Percentiles rank a stretch among this genome's conserved stretches.
Evolutionary conservation across 2,797 vertebrate genomes (phyloP).

Genomic region (Yasuhikotakia modesta): DNA sequence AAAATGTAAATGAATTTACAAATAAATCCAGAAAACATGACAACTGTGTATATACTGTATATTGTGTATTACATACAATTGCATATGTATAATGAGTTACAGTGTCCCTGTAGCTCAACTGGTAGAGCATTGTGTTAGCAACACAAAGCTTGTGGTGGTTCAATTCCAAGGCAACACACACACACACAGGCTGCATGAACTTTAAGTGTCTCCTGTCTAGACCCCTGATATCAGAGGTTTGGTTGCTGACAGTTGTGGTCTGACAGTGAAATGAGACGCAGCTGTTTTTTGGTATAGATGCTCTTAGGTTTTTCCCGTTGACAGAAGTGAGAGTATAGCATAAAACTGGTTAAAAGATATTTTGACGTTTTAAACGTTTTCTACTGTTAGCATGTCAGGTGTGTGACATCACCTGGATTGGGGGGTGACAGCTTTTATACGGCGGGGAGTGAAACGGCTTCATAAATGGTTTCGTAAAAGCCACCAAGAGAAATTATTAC

Average conservation of each 20-base stretch:
- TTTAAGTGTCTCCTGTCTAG: not conserved
- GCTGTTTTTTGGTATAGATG: not conserved
- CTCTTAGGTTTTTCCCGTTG: not conserved
- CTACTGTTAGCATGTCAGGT: slow-evolving; percentile 6
- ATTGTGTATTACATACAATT: too few species aligned
- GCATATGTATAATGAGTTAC: too few species aligned
- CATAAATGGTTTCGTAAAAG: slow-evolving; percentile 64
- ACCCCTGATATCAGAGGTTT: not conserved
- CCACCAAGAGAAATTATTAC: slow-evolving; percentile 65
- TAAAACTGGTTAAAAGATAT: not conserved
- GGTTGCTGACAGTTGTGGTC: not conserved
- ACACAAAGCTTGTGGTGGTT: too few species aligned
- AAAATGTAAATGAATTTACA: too few species aligned
- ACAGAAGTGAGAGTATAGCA: not conserved
- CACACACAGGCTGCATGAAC: not conserved
- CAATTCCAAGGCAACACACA: too few species aligned
- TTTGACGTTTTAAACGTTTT: not conserved
- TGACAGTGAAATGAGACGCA: not conserved
- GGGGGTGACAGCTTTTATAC: not conserved
- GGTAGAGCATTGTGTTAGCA: too few species aligned
- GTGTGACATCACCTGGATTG: not conserved
- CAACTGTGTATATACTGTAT: too few species aligned
- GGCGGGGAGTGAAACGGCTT: too few species aligned
- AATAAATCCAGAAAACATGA: too few species aligned
- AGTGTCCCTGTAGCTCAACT: too few species aligned